Base-by-base conservation (phyloP, 1,140 invertebrate species). In the Amphibalanus amphitrite region DNA sequence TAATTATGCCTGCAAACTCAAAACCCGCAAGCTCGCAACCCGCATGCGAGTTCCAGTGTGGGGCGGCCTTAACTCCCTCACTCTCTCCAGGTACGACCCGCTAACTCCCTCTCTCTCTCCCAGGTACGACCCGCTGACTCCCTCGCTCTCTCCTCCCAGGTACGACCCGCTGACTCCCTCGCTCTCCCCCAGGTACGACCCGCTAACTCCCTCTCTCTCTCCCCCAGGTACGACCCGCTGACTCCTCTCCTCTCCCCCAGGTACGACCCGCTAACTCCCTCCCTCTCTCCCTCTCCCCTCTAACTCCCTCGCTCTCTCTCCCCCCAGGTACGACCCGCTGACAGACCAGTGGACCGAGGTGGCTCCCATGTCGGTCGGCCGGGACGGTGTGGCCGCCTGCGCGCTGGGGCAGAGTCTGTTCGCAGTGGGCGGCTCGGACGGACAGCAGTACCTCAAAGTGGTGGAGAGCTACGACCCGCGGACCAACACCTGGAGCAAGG, bases 401-500 rank as follows among this genome's bases (percentile, higher is more conserved):
- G 84, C 93, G 28, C 84, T 97, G 0, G 94, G 94, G 70, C 92
- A 96, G 79, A 84, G 87, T 74, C 82, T 97, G 25, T 87, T 95
- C 75, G 92, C 92, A 64, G 90, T 95, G 33, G 94, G 95, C 33
- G 95, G 95, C 0, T 96, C 96, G 80, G 94, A 97, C 83, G 95
- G 95, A n/a, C 90, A 91, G 77, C 87, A 89, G 73, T 96, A 95
- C 81, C 82, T 96, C 1, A 91, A 89, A 77, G 86, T 89, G 71
- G 93, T 96, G 28, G 94, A 98, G 82, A 87, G 92, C 75, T 98
- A 97, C 80, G 93, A 97, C 81, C 88, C 93, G 20, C 87, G 90
- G 78, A 86, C 85, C 0, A 95, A 97, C 82, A 88, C 89, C 76
- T 97, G 95, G 94, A 82, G 83, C 68, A 84, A 86, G 79, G 86